A percentile compares a stretch with the other conserved stretches of the same genome.
Evolutionary conservation across 1,140 invertebrate species (phyloP).

Genomic region (Eufriesea mexicana): DNA sequence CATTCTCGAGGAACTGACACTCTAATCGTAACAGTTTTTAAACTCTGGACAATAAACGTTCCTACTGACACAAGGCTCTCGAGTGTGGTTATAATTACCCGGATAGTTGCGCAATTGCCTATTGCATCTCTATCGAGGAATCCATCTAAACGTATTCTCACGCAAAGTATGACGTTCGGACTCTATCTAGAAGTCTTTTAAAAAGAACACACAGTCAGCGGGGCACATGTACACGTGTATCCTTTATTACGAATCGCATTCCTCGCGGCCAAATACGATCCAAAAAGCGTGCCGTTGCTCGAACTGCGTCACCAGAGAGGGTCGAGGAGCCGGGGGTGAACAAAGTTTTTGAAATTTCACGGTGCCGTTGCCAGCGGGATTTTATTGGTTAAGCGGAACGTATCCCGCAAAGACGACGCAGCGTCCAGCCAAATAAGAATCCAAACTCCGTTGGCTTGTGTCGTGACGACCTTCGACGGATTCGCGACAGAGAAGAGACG

Average conservation of each 20-base stretch:
- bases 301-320: not conserved
- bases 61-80: not conserved
- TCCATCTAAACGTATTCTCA: not conserved
- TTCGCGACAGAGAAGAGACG: constrained; percentile 45
- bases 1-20: too few species aligned
- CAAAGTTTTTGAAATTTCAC: constrained; percentile 27
- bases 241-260: constrained; percentile 5
- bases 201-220: not conserved
- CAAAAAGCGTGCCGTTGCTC: not conserved
- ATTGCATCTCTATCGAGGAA: not conserved
- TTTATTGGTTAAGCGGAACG: constrained; percentile 22
- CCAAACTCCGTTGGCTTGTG: constrained; percentile 24
- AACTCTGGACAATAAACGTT: too few species aligned
- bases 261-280: not conserved
- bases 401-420: not conserved
- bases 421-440: constrained; percentile 35
- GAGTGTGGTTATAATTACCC: not conserved
- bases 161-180: not conserved
- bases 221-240: not conserved
- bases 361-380: constrained; percentile 9
- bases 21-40: too few species aligned
- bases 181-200: not conserved
- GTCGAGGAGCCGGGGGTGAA: not conserved
- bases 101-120: not conserved
- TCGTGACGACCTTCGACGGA: constrained; percentile 51